Conservation (phyloP, 1,140 invertebrate genomes). For the Brachionus calyciflorus region DNA sequence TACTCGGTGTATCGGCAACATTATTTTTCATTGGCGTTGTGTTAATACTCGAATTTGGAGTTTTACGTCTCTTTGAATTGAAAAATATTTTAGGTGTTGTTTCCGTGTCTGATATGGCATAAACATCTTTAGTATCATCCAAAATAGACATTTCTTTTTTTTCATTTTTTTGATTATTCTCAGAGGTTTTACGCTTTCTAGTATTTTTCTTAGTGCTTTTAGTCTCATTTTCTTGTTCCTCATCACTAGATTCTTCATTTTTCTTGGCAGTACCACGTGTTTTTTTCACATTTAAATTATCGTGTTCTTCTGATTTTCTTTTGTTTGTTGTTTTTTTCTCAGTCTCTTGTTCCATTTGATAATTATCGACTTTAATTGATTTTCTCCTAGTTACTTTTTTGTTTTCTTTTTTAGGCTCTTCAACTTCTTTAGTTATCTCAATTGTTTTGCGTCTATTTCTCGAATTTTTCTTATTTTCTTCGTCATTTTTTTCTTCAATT, state of each 20-base stretch:
- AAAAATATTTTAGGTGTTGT: constrained; percentile 11
- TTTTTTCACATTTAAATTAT: background rate
- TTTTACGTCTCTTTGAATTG: constrained; percentile 1
- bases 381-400: background rate
- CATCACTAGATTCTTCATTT: background rate
- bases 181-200: background rate
- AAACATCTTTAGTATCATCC: background rate
- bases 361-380: background rate
- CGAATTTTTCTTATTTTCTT: background rate
- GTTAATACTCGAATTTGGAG: background rate
- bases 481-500: background rate
- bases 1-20: background rate
- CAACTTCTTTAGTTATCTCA: background rate
- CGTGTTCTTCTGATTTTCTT: background rate
- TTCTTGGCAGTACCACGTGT: background rate
- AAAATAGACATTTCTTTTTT: background rate
- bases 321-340: background rate
- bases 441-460: background rate
- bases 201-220: background rate
- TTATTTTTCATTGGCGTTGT: background rate
- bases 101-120: background rate
- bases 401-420: background rate
- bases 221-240: background rate
- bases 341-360: background rate
- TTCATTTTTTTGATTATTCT: background rate